Evolutionary conservation across 2,888 invertebrate genomes (phyloP).

Genomic region (Philereme vetulata): DNA sequence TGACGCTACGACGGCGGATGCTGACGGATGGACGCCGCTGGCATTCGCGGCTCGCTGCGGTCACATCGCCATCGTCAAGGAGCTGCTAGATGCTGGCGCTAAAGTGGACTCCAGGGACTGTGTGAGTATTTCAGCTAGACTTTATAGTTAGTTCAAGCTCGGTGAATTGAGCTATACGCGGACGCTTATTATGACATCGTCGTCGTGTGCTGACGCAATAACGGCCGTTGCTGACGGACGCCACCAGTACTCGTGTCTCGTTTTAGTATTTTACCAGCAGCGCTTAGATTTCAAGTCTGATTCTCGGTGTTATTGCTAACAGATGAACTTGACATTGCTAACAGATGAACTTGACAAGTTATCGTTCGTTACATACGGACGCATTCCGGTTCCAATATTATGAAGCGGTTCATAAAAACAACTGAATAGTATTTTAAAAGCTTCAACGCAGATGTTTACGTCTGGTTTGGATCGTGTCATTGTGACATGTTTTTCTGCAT

Average conservation of each 20-base stretch:
- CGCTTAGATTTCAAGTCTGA: no score
- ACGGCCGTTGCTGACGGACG: neutral
- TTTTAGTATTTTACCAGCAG: no score
- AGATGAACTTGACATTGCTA: neutral
- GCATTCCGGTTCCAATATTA: neutral
- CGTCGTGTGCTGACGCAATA: neutral
- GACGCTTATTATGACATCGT: no score
- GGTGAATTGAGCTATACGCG: neutral
- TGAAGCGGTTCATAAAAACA: neutral
- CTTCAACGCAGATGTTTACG: slow-evolving; percentile 37
- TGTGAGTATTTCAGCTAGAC: slow-evolving; percentile 76
- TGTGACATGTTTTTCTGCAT: slow-evolving; percentile 40
- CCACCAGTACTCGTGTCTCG: neutral
- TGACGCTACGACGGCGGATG: slow-evolving; percentile 95
- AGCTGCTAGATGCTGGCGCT: slow-evolving; percentile 93
- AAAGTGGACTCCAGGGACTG: slow-evolving; percentile 94
- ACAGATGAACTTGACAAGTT: no score
- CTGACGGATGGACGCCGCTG: slow-evolving; percentile 96
- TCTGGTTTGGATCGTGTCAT: slow-evolving; percentile 29
- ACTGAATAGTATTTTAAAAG: slow-evolving; percentile 20
- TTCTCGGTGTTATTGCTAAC: neutral
- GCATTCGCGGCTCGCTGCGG: slow-evolving; percentile 96
- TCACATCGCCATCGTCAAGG: slow-evolving; percentile 90
- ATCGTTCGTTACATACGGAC: no score
- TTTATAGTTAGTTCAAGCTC: neutral